A percentile compares a stretch with the other conserved stretches of the same genome.
Evolutionary conservation across 2,888 invertebrate species (phyloP).

Genomic region (Metalampra italica): DNA sequence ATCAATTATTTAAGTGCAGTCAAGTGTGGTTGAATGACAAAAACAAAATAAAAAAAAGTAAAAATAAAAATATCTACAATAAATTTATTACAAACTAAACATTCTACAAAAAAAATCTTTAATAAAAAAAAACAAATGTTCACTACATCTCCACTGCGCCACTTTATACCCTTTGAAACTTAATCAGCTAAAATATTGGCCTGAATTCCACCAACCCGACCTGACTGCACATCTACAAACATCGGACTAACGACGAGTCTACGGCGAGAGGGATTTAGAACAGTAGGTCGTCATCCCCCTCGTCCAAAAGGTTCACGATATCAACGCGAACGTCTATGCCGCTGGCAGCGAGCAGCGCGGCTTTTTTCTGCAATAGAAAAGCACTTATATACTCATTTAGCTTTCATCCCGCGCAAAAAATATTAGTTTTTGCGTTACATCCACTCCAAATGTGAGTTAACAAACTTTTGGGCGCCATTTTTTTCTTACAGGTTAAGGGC

Average conservation of each 20-base stretch:
- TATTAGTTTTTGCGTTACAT: background rate
- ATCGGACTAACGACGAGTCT: constrained; percentile 26
- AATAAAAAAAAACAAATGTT: too few relatives aligned
- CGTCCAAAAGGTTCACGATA: constrained; percentile 87
- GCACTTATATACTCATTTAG: constrained; percentile 7
- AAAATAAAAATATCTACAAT: too few relatives aligned
- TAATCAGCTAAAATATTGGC: too few relatives aligned
- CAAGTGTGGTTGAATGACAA: constrained; percentile 26
- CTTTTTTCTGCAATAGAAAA: constrained; percentile 46
- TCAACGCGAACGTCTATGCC: constrained; percentile 55
- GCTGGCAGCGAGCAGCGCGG: constrained; percentile 32
- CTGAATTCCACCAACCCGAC: constrained; percentile 8
- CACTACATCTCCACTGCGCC: too few relatives aligned
- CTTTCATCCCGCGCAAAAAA: background rate
- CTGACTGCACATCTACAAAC: constrained; percentile 44
- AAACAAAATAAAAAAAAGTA: too few relatives aligned
- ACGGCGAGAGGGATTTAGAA: constrained; percentile 79
- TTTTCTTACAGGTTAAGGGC: too few relatives aligned
- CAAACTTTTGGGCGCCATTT: background rate
- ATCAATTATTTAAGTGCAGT: constrained; percentile 51
- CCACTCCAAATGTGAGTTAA: background rate
- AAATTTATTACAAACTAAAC: too few relatives aligned
- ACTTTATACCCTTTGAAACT: too few relatives aligned
- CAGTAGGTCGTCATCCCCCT: constrained; percentile 93
- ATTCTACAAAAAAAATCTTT: too few relatives aligned